These are phyloP conservation scores for Hipposideros larvatus DNA, from an alignment of 2,797 vertebrate genomes.

Conservation along the genomic window DNA sequence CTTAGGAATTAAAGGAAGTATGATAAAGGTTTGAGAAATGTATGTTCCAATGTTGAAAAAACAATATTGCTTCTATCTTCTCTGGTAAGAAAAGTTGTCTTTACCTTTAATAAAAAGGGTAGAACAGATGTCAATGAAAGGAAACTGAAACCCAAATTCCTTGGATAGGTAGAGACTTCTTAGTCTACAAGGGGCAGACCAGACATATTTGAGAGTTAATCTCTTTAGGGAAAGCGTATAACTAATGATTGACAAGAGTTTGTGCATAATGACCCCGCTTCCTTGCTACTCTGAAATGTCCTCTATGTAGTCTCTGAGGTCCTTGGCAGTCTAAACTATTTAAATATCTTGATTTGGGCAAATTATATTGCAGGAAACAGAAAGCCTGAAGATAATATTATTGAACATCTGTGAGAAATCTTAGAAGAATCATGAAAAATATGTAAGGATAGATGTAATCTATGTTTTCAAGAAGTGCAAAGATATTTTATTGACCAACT, in stretches of 20 bases:
- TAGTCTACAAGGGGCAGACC: not conserved
- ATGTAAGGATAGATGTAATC: not conserved
- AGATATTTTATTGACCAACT: not conserved
- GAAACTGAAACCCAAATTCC: not conserved
- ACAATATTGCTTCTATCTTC: not conserved
- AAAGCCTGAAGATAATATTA: not conserved
- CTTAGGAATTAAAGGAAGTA: not conserved
- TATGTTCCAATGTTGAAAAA: not conserved
- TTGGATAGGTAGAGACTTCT: not conserved
- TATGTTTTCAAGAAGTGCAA: not conserved
- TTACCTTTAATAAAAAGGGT: not conserved
- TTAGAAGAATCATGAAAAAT: not conserved
- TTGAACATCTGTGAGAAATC: not conserved
- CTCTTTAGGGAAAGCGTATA: not conserved
- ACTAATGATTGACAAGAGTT: not conserved
- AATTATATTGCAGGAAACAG: slow-evolving; percentile 8
- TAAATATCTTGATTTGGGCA: not conserved
- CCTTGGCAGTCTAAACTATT: not conserved
- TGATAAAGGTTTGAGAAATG: not conserved
- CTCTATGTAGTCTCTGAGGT: not conserved
- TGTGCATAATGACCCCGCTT: not conserved
- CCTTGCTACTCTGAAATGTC: not conserved
- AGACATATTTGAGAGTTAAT: not conserved
- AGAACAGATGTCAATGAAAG: not conserved
- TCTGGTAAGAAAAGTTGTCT: slow-evolving; percentile 6